Evolutionary conservation across 2,888 invertebrate species (phyloP).

Genomic region (Lordiphosa andalusiaca): DNA sequence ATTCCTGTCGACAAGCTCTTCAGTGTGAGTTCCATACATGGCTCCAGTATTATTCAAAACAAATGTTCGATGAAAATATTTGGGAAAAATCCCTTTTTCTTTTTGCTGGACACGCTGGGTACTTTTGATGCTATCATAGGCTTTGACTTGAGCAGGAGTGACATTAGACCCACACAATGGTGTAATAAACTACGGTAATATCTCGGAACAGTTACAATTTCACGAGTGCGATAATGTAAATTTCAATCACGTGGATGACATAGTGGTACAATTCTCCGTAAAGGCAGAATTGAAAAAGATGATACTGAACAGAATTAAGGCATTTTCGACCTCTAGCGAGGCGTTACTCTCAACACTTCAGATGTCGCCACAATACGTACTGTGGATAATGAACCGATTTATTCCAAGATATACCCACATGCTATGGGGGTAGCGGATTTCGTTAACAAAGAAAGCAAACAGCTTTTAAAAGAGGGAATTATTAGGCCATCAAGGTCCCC

Average conservation of each 20-base stretch:
- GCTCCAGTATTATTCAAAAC: slow-evolving; percentile 6
- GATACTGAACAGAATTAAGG: slow-evolving; percentile 6
- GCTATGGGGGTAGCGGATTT: too few relatives aligned
- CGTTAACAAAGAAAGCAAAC: too few relatives aligned
- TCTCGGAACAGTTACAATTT: not conserved
- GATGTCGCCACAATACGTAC: too few relatives aligned
- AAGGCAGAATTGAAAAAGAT: slow-evolving; percentile 14
- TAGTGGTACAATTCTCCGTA: not conserved
- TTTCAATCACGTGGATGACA: slow-evolving; percentile 17
- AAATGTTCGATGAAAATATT: slow-evolving; percentile 19
- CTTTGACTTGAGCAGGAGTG: slow-evolving; percentile 15
- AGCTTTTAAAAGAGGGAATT: too few relatives aligned
- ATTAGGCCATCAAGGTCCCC: not conserved
- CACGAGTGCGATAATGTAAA: slow-evolving; percentile 14
- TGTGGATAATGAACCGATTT: too few relatives aligned
- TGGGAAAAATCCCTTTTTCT: not conserved
- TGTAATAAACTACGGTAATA: slow-evolving; percentile 1
- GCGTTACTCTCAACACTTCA: not conserved
- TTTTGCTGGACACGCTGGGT: slow-evolving; percentile 1
- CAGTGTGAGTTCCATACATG: slow-evolving; percentile 12
- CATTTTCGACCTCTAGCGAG: slow-evolving; percentile 13
- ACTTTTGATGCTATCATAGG: slow-evolving; percentile 17
- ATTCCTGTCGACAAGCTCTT: not conserved
- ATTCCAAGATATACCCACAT: too few relatives aligned
- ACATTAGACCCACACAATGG: not conserved